Evolutionary conservation across 2,113 vertebrate genomes (phyloP), one percentile per base, ranked within the genome.

Genomic region (Campylorhamphus procurvoides): DNA sequence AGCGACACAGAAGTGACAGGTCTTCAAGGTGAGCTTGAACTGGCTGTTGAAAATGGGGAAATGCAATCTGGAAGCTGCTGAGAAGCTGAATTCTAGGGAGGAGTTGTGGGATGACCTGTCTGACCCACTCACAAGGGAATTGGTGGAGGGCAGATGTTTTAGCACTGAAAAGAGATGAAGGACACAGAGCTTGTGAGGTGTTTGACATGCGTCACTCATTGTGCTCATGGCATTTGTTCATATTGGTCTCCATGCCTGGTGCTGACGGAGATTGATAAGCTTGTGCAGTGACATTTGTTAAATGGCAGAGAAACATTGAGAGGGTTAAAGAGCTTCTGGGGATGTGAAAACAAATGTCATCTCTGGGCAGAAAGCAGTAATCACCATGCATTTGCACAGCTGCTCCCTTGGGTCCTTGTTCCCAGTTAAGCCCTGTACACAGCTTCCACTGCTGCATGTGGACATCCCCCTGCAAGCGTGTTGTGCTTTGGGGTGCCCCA

Each of bases 1-100:
- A 98, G 85, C 98, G 97, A 86, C 98, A 98, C 71, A 98, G 86
- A 96, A 97, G 97, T 56, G 97, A 98, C 86, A 99, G 98, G 84
- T 96, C 98, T 75, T 86, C 97, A 77, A 98, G 98, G 99, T 99
- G 98, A 98, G 97, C 55, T 85, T 18, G 18, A 31, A 17, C 25
- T 56, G 40, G 23, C 64, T 35, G 29, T 19, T 39, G 29, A 7
- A 49, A 77, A 40, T 14, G 15, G 47, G 72, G 46, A 46, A 49
- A 5, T 46, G 17, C 10, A 29, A 14, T 0, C 3, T 6, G 59
- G 50, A 69, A 92, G 42, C 33, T 77, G 31, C 46, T 93, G 44
- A n/a, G 66, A 52, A 84, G 63, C 47, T 77, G 71, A 80, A n/a
- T 73, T 39, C 9, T n/a, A 4, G 37, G 50, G 39, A 92, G 52